Base-by-base conservation (phyloP, 2,888 invertebrate species). In the Parochlus steinenii region DNA sequence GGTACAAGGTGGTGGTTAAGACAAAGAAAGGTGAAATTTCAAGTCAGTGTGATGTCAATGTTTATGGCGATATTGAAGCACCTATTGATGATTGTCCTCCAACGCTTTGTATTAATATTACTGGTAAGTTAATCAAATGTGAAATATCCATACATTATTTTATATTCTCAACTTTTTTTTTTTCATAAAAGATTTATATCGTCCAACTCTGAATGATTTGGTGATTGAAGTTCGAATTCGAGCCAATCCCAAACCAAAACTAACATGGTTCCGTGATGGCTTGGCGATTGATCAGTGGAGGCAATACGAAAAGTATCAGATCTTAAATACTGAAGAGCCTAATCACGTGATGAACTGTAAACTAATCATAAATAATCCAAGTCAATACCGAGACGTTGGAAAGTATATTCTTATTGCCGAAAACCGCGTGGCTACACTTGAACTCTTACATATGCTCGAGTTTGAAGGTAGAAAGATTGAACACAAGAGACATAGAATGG, bases 221-320 rank as follows among this genome's bases (percentile, higher is more conserved):
- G 66, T 74, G 28, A 58, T 86, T 43, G 82, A 83, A 54, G 86
- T 86, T 52, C 79, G 77, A 44, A 71, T 83, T 20, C 63, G 83
- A 38, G 77, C 79, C 25, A 72, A 76, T 49, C 70, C 74, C 1
- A 77, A 79, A 41, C 74, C 81, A 33, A 63, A 62, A 28, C 64
- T 82, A 18, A 66, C 71, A 41, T 86, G 86, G 86, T 69, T 70
- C 2, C 16, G 28, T 11, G 36, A 36, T 19, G 76, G 31, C 51
- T 62, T 46, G 42, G 30, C 36, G 11, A 36, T 36, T 20, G 18
- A 36, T 18, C 29, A 15, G 30, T 36, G 36, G 36, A 30, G 12
- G 4, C 30, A 29, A 29, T 36, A 36, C 25, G 16, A 36, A 6
- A 36, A 36, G 11, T 36, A 30, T 30, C 36, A 36, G 25, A 14